Evolutionary conservation across 2,888 invertebrate genomes (phyloP).

Genomic region (Patella pellucida): DNA sequence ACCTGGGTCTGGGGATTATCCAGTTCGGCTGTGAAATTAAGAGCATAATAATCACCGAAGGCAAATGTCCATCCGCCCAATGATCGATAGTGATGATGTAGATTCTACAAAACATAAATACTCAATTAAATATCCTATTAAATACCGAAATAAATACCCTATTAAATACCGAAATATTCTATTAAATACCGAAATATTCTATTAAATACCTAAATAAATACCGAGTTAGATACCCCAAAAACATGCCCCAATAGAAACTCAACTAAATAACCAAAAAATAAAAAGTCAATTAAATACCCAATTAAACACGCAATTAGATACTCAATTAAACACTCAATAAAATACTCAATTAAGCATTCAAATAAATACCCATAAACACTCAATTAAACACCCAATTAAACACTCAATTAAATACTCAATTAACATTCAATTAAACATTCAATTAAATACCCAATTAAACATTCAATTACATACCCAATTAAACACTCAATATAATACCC

Average conservation of each 20-base stretch:
- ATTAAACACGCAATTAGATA: neutral
- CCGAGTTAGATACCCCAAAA: too few relatives aligned
- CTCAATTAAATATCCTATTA: neutral
- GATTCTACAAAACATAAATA: slow-evolving; percentile 34
- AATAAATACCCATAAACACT: neutral
- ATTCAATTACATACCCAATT: too few relatives aligned
- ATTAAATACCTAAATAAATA: too few relatives aligned
- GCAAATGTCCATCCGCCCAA: slow-evolving; percentile 52
- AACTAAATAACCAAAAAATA: too few relatives aligned
- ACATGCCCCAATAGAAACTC: too few relatives aligned
- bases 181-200: neutral
- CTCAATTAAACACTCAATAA: neutral
- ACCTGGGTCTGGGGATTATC: slow-evolving; percentile 33
- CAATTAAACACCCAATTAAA: neutral
- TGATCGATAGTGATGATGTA: slow-evolving; percentile 47
- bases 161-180: neutral
- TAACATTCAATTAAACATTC: too few relatives aligned
- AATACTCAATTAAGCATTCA: neutral
- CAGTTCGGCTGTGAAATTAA: slow-evolving; percentile 40
- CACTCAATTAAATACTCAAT: too few relatives aligned
- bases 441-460: too few relatives aligned
- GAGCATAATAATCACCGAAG: slow-evolving; percentile 45
- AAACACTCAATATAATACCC: too few relatives aligned
- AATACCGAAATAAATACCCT: too few relatives aligned
- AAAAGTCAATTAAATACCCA: too few relatives aligned